Percentiles rank a stretch among this genome's conserved stretches.
Evolutionary conservation across 2,888 invertebrate species (phyloP).

Genomic region (Conchocele bisecta): DNA sequence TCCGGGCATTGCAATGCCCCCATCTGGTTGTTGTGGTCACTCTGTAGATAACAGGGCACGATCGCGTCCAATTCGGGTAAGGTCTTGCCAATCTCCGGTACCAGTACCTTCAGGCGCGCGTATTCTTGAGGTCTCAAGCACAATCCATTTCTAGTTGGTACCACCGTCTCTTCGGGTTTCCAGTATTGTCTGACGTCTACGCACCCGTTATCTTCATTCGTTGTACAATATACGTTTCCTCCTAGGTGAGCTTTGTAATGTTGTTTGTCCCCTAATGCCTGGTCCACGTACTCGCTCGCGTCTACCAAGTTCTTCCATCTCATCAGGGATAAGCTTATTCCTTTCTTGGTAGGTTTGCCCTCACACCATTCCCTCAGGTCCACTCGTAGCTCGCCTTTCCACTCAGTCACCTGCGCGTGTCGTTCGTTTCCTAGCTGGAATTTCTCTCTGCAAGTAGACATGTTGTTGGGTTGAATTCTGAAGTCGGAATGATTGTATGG

Average conservation of each 20-base stretch:
- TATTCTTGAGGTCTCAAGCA: slow-evolving; percentile 27
- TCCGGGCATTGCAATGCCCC: slow-evolving; percentile 14
- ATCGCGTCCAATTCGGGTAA: slow-evolving; percentile 20
- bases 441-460: background rate
- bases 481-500: background rate
- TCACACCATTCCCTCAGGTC: slow-evolving; percentile 31
- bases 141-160: slow-evolving; percentile 29
- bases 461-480: background rate
- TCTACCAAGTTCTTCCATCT: slow-evolving; percentile 20
- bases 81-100: slow-evolving; percentile 10
- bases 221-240: slow-evolving; percentile 17
- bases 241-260: slow-evolving; percentile 11
- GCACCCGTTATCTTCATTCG: slow-evolving; percentile 8
- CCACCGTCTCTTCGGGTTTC: slow-evolving; percentile 29
- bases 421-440: slow-evolving; percentile 18
- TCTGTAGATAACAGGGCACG: slow-evolving; percentile 19
- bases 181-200: slow-evolving; percentile 42
- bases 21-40: slow-evolving; percentile 30
- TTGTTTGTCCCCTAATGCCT: slow-evolving; percentile 12
- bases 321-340: slow-evolving; percentile 27
- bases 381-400: slow-evolving; percentile 29
- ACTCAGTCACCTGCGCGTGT: slow-evolving; percentile 20
- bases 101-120: slow-evolving; percentile 9
- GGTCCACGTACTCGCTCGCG: background rate
- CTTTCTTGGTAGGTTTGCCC: slow-evolving; percentile 29